A percentile compares a stretch with the other conserved stretches of the same genome.
Evolutionary conservation across 37 sponge, comb jelly and placozoan genomes (phyloP).

Genomic region (Hexactinellida sp.): DNA sequence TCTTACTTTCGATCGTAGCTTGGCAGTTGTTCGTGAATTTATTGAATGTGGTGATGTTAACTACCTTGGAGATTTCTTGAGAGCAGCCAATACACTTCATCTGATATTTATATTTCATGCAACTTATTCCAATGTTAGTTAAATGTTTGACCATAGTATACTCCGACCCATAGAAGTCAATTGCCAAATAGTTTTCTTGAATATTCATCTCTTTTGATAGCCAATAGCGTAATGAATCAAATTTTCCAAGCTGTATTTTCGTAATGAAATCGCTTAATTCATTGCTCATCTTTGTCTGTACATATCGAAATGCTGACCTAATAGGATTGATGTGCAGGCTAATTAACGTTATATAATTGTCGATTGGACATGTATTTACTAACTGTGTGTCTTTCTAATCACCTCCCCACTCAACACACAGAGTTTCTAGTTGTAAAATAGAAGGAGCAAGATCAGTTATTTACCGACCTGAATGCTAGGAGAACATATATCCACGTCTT

Average conservation of each 20-base stretch:
- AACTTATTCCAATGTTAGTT: slow-evolving; percentile 1
- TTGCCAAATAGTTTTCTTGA: not conserved
- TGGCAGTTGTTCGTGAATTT: not conserved
- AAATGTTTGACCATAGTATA: slow-evolving; percentile 2
- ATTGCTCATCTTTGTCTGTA: not conserved
- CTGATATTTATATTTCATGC: slow-evolving; percentile 4
- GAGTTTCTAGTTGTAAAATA: not conserved
- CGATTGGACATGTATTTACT: slow-evolving; percentile 13
- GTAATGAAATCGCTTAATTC: not conserved
- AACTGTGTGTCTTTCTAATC: not conserved
- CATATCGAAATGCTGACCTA: not conserved
- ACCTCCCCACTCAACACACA: slow-evolving; percentile 9
- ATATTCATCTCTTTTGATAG: not conserved
- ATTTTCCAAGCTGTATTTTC: slow-evolving; percentile 1
- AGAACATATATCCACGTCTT: not conserved
- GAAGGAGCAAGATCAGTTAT: slow-evolving; percentile 6
- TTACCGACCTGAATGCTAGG: not conserved
- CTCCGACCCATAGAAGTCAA: slow-evolving; percentile 2
- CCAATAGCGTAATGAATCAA: slow-evolving; percentile 9
- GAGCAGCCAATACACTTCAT: not conserved
- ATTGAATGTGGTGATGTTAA: not conserved
- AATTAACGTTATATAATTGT: not conserved
- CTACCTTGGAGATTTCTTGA: slow-evolving; percentile 3
- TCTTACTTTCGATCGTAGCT: not conserved
- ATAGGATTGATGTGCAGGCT: slow-evolving; percentile 2